These are phyloP conservation scores for Megaceryle maxima DNA, from an alignment of 2,113 vertebrate species.

Conservation along the genomic window DNA sequence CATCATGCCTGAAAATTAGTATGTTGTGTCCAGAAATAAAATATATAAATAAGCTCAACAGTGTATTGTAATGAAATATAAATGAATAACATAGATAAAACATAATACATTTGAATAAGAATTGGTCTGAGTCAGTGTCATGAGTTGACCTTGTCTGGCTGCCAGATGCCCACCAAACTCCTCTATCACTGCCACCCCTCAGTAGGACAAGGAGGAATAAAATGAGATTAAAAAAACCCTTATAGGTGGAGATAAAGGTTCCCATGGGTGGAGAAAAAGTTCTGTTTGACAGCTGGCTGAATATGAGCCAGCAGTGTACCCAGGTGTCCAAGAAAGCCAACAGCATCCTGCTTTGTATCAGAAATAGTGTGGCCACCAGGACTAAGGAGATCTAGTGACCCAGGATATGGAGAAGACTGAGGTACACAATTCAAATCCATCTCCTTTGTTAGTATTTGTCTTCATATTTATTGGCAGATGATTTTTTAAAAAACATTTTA, in stretches of 20 bases:
- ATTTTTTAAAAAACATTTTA: neutral
- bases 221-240: fast-evolving
- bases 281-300: too few relatives aligned
- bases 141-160: neutral
- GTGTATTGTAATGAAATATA: neutral
- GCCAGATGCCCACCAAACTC: neutral
- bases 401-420: too few relatives aligned
- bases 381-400: too few relatives aligned
- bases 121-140: neutral
- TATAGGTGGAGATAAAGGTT: neutral
- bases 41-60: neutral
- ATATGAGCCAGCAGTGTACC: too few relatives aligned
- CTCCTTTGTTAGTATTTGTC: too few relatives aligned
- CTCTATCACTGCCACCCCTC: neutral
- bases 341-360: too few relatives aligned
- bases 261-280: too few relatives aligned
- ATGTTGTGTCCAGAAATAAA: neutral
- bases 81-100: neutral
- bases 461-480: neutral
- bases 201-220: neutral
- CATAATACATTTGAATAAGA: neutral
- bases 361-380: too few relatives aligned
- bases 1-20: neutral
- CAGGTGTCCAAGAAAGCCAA: too few relatives aligned
- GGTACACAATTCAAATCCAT: too few relatives aligned